A percentile compares a stretch with the other conserved stretches of the same genome.
phyloP scores from a whole-genome alignment of 2,888 invertebrate species.

The Acanthosepion esculentum region DNA sequence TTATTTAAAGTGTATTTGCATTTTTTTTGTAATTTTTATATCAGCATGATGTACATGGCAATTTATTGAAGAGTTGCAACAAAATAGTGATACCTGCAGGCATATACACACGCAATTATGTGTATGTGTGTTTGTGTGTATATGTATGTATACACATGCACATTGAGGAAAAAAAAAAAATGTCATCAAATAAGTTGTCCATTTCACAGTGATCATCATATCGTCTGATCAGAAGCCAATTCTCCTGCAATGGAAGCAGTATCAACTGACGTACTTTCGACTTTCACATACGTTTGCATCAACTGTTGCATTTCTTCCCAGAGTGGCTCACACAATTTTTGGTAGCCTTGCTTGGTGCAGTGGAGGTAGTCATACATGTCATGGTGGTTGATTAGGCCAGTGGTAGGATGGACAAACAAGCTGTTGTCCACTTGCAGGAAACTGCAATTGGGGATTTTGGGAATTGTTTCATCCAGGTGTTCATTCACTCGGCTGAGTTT shows the following conservation, averaged over 20 bases:
- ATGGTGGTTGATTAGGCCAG: slow-evolving; percentile 86
- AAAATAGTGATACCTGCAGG: neutral
- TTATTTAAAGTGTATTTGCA: neutral
- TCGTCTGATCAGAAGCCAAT: slow-evolving; percentile 50
- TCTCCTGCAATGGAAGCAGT: slow-evolving; percentile 57
- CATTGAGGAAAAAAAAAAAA: neutral
- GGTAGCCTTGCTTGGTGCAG: slow-evolving; percentile 86
- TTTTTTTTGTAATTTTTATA: neutral
- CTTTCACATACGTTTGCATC: slow-evolving; percentile 66
- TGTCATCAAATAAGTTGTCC: neutral
- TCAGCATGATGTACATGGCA: neutral
- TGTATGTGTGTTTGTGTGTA: neutral
- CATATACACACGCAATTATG: neutral
- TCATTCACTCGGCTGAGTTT: slow-evolving; percentile 86
- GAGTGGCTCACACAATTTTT: slow-evolving; percentile 78
- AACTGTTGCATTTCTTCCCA: slow-evolving; percentile 71
- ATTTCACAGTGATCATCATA: slow-evolving; percentile 17
- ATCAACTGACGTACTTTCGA: slow-evolving; percentile 64
- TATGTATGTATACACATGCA: neutral
- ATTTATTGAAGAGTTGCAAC: neutral
- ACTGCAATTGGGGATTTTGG: slow-evolving; percentile 80
- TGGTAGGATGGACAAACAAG: slow-evolving; percentile 65
- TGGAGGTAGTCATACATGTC: slow-evolving; percentile 95
- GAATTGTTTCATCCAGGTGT: slow-evolving; percentile 81
- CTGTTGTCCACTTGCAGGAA: slow-evolving; percentile 87